These are phyloP conservation scores for Chamaea fasciata DNA, from an alignment of 2,113 vertebrate species.

Conservation along the genomic window DNA sequence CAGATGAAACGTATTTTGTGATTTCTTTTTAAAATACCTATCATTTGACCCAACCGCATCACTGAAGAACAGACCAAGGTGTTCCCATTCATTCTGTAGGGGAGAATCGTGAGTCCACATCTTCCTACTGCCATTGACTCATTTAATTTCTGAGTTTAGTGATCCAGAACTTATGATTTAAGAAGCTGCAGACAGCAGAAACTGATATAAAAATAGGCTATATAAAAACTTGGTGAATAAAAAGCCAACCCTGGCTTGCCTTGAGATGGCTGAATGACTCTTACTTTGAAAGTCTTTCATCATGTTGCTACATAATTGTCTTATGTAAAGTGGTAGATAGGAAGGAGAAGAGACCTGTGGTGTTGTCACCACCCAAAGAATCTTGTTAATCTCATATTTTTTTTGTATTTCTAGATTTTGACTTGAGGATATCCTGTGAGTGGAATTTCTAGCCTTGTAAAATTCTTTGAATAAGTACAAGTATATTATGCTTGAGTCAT, in stretches of 20 bases:
- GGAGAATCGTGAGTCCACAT: not conserved
- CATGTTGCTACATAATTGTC: not conserved
- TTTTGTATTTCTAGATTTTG: not conserved
- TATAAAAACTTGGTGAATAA: not conserved
- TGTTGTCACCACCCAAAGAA: not conserved
- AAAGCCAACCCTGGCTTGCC: not conserved
- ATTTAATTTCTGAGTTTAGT: not conserved
- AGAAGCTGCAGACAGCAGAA: not conserved
- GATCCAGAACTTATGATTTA: not conserved
- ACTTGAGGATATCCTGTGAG: not conserved
- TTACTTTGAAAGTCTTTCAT: not conserved
- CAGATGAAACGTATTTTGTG: rapidly evolving
- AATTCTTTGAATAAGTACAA: not conserved
- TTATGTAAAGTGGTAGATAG: not conserved
- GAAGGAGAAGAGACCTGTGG: not conserved
- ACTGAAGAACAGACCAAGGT: not conserved
- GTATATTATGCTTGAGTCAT: not conserved
- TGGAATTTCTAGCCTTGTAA: not conserved
- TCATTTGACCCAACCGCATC: not conserved
- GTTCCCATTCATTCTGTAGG: not conserved
- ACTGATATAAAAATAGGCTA: not conserved
- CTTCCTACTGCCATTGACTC: not conserved
- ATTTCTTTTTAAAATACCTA: not conserved
- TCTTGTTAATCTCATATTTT: not conserved
- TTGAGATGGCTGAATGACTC: not conserved